Base-by-base conservation (phyloP, 2,888 invertebrate genomes). In the Cyrtodaria siliqua region DNA sequence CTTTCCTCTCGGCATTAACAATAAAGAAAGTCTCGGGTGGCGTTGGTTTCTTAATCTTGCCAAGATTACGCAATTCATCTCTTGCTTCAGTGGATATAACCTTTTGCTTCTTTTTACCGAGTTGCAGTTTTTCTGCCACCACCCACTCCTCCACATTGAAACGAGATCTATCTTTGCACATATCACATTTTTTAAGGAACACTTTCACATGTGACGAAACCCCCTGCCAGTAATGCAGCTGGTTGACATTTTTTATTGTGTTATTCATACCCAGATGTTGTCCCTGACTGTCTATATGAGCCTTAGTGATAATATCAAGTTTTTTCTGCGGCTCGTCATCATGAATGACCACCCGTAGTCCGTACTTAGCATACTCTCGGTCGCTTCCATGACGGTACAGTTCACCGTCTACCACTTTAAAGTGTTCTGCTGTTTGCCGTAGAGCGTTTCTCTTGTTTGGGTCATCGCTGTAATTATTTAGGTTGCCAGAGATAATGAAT, bases 11-110 rank as follows among this genome's bases (percentile, higher is more conserved):
- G 4, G 78, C 72, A 60, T 78, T 78, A 6, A 78, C 78, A 33
- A 78, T 78, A 47, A 78, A 78, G 57, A 78, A 78, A 38, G 78
- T 78, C 47, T 78, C 78, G 8, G 78, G 78, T 2, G 78, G 78
- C 14, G 78, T 69, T 3, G 78, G 47, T 52, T 66, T 78, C 50
- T 62, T 63, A 9, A 78, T 61, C 20, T 68, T 52, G 14, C 78
- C 78, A 14, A 78, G 61, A 50, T 67, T 71, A 26, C 56, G 64
- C 1, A 76, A 44, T 49, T 76, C 76, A 38, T 73, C 24, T 20
- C 57, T 52, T 18, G 67, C 55, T 47, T 78, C 78, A 27, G 44
- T 50, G 2, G 55, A 49, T 16, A 69, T 60, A 3, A 20, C 8
- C 20, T 53, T 18, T 26, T 53, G 24, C 40, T 38, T 52, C 60